Conservation (phyloP, 2,797 vertebrate species). For the Arnoldichthys spilopterus region DNA sequence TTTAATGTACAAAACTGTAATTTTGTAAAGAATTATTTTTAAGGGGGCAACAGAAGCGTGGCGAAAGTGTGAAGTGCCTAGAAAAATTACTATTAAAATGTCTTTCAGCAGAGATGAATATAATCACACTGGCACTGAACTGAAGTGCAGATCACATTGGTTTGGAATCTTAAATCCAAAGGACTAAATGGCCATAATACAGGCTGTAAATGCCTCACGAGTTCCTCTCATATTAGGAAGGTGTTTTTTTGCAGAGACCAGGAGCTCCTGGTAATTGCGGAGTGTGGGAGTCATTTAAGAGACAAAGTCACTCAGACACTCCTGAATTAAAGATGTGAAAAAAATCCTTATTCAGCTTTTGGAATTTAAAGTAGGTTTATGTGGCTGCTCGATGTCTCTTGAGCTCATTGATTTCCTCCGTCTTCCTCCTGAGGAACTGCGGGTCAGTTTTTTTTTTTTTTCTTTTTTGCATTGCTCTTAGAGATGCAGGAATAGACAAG, state of each 20-base stretch:
- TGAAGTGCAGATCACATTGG: constrained; percentile 3
- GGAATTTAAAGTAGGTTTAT: constrained; percentile 70
- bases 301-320: constrained; percentile 63
- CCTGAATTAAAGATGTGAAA: constrained; percentile 68
- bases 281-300: constrained; percentile 63
- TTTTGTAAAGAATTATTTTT: not conserved
- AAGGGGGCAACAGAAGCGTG: not conserved
- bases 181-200: not conserved
- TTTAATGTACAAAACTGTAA: not conserved
- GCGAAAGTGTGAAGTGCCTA: constrained; percentile 8
- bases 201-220: constrained; percentile 16
- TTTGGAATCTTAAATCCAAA: constrained; percentile 21
- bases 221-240: constrained; percentile 33
- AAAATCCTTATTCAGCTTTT: constrained; percentile 67
- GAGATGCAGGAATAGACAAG: constrained; percentile 58
- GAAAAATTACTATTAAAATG: constrained; percentile 11
- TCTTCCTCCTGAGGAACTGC: constrained; percentile 51
- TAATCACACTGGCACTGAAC: not conserved
- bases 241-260: constrained; percentile 40
- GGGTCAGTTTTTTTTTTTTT: constrained; percentile 52
- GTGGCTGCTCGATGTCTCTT: constrained; percentile 60
- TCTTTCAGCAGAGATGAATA: constrained; percentile 5
- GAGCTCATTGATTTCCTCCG: constrained; percentile 70
- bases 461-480: constrained; percentile 60
- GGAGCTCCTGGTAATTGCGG: constrained; percentile 58